Conservation (phyloP, 2,888 invertebrate species). For the Imbricaverruca yamaguchii region DNA sequence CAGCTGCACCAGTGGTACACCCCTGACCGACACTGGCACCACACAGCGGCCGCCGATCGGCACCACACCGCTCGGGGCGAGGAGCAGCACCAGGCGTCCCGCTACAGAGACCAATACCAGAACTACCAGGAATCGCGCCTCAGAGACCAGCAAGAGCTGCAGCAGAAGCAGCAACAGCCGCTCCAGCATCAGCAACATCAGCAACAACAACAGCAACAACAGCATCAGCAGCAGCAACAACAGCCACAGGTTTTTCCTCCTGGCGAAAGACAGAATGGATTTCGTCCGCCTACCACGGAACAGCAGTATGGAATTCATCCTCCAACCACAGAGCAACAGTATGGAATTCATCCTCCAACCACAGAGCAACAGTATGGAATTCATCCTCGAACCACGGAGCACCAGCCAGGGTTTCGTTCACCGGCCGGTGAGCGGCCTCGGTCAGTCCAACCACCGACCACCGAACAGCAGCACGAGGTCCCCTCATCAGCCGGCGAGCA, state of each 20-base stretch:
- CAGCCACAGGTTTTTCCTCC: background rate
- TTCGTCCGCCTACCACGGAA: background rate
- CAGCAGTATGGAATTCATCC: background rate
- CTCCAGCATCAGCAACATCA: background rate
- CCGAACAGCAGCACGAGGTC: background rate
- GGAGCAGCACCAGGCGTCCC: too few species aligned
- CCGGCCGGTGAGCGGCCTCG: background rate
- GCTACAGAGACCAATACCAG: background rate
- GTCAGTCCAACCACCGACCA: background rate
- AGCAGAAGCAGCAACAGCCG: background rate
- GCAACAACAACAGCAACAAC: background rate
- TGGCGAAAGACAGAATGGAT: background rate
- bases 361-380: background rate
- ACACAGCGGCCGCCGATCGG: too few species aligned
- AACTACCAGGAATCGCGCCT: background rate
- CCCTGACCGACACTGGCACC: too few species aligned
- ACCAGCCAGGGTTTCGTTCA: background rate
- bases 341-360: too few species aligned
- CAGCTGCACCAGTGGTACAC: background rate
- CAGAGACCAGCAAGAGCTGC: background rate
- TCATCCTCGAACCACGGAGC: background rate
- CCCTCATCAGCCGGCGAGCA: too few species aligned
- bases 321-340: background rate
- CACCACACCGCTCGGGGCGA: too few species aligned
- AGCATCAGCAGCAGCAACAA: background rate